Percentiles rank a stretch among this genome's conserved stretches.
Conservation (phyloP, 2,113 vertebrate species). For the Gallinago jamesoni region DNA sequence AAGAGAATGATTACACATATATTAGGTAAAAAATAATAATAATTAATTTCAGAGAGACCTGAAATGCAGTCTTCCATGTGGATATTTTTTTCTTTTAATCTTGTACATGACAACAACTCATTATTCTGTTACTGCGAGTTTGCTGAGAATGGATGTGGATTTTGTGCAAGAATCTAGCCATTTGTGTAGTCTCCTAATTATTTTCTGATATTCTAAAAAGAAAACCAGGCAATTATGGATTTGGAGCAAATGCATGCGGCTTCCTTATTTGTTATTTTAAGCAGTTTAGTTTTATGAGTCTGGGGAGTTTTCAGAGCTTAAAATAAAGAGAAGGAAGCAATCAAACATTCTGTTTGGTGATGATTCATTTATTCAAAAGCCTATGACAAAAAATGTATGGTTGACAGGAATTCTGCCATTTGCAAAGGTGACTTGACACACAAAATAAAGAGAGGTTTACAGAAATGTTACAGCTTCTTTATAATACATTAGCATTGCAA, state of each 20-base stretch:
- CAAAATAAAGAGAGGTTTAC: constrained; percentile 1
- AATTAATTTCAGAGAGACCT: neutral
- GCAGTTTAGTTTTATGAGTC: constrained; percentile 1
- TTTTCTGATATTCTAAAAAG: constrained; percentile 40
- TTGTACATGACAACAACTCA: constrained; percentile 12
- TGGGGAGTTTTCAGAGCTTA: constrained; percentile 1
- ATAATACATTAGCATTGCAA: neutral
- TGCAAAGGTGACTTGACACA: constrained; percentile 21
- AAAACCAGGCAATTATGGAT: neutral
- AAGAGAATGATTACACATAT: constrained; percentile 51
- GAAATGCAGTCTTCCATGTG: neutral
- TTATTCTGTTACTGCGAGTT: neutral
- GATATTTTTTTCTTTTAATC: neutral
- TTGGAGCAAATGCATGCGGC: neutral
- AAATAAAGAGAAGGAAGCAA: constrained; percentile 43
- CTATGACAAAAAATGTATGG: neutral
- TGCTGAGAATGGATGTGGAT: neutral
- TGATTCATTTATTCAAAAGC: constrained; percentile 39
- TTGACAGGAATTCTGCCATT: constrained; percentile 16
- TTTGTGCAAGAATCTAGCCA: constrained; percentile 4
- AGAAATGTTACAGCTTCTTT: neutral
- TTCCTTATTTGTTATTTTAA: constrained; percentile 42
- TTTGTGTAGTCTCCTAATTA: constrained; percentile 23
- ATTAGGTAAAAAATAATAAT: constrained; percentile 37
- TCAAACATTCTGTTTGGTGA: constrained; percentile 12